Conservation (phyloP, 2,888 invertebrate species). For the Drosophila anceps region DNA sequence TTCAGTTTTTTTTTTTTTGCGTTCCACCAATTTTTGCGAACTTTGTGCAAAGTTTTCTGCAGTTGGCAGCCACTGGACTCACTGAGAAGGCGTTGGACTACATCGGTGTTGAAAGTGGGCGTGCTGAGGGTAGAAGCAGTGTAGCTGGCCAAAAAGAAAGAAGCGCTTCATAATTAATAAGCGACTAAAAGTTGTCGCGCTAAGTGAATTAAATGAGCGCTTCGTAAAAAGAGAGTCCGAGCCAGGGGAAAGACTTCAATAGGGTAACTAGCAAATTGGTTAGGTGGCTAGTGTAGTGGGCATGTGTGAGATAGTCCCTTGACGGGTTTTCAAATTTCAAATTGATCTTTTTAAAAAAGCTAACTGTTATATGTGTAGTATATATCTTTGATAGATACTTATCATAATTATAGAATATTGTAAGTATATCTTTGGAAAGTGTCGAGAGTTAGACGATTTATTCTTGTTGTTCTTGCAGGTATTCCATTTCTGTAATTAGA, state of each 20-base stretch:
- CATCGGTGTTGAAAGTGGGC: conserved; percentile 8
- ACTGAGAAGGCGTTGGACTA: conserved; percentile 19
- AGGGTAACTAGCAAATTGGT: neutral
- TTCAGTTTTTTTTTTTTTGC: neutral
- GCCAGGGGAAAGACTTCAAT: neutral
- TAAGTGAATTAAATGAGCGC: conserved; percentile 67
- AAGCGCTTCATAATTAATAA: conserved; percentile 59
- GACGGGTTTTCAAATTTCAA: too few species aligned
- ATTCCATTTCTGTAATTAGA: neutral
- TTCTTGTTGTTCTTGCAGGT: neutral
- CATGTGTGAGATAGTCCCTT: neutral
- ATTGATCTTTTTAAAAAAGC: neutral
- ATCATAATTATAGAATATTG: neutral
- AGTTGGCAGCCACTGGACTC: conserved; percentile 46
- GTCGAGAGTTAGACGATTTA: neutral
- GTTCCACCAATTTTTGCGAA: conserved; percentile 19
- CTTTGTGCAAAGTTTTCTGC: conserved; percentile 57
- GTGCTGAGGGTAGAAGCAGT: neutral
- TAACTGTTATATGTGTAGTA: neutral
- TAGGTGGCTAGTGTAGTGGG: neutral
- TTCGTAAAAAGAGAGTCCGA: neutral
- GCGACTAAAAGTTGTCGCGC: conserved; percentile 45
- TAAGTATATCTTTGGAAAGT: neutral
- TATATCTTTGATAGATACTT: neutral
- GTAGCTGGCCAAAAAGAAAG: neutral